Base-by-base conservation (phyloP, 2,888 invertebrate species). In the Alitta virens region DNA sequence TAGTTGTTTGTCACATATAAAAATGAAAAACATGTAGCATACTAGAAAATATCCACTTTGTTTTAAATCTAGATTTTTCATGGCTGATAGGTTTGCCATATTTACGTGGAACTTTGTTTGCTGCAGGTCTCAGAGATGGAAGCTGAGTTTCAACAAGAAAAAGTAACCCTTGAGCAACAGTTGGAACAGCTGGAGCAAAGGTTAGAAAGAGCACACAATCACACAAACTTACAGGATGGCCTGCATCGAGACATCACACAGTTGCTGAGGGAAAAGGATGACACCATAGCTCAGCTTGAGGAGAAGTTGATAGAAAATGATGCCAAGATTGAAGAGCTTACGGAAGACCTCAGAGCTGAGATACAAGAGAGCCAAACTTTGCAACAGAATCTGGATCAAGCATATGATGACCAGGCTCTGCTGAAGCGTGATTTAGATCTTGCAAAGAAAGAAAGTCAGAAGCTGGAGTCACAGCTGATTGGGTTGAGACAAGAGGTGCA, bases 211-310 rank as follows among this genome's bases (percentile, higher is more conserved):
- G 90, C 89, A 65, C 91, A 92, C 77, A 88, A 89, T 70, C 90
- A 91, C 81, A 69, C 72, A 5, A 70, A 66, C 21, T 71, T 75
- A 67, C 70, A 74, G 25, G 76, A 78, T 63, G 71, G 74, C n/a
- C 67, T 77, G 33, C 73, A 75, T 14, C 71, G 71, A 49, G 72
- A 75, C 67, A 74, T 78, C 66, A 74, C 75, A 16, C 73, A 74
- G 33, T 90, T 89, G 68, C 85, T 94, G 62, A 92, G 92, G 80
- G 94, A 94, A 83, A 92, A 93, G 81, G 94, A 94, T 50, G 86
- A 94, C 70, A 86, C 91, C 68, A 88, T 94, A 72, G 87, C 90
- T 56, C 94, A 95, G 79, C 86, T 94, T 84, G 92, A 94, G 77
- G 92, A 93, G 73, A 90, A 91, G 74, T 61, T 79, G 38, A 75